Base-by-base conservation (phyloP, 2,797 vertebrate species). In the Acanthornis magna region DNA sequence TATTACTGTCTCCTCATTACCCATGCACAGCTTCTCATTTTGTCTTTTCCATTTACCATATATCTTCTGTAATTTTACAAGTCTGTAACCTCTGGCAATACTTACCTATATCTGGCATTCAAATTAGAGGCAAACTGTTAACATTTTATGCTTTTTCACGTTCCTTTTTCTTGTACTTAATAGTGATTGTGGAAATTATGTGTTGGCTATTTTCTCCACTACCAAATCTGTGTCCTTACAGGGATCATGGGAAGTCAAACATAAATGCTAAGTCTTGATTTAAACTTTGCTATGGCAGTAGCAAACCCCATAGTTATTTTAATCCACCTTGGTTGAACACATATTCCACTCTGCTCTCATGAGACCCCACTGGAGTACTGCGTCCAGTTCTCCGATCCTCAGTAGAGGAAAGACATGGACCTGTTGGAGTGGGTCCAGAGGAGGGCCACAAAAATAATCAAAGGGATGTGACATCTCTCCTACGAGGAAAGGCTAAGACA, bases 261-360 rank as follows among this genome's bases (percentile, higher is more conserved):
- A 36, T 55, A 66, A 55, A 22, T 61, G 34, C 66, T 90, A 89
- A 85, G 75, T 90, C 72, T 95, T 82, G 17, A 84, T 60, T 95
- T 94, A 90, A 96, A 94, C n/a, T 96, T 96, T 95, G 57, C 75
- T 62, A 60, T 68, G 63, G 51, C 18, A 77, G 12, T n/a, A n/a
- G n/a, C 38, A 94, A 85, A 60, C 75, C 51, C 73, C 47, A 75
- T 79, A 83, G 38, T 78, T 94, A 73, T 70, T 66, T 85, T 50
- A 90, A 71, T 68, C 34, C 48, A 47, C 16, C 71, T 78, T 63
- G 26, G 25, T 42, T 70, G 50, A 91, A 82, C 38, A 72, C 18
- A 61, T 29, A 53, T 40, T 53, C 26, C 16, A 12, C 19, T 38
- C 48, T 40, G 48, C 29, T 53, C 36, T 53, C 48, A 18, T 7